phyloP scores from a whole-genome alignment of 2,888 invertebrate species.

The Sesia bembeciformis region DNA sequence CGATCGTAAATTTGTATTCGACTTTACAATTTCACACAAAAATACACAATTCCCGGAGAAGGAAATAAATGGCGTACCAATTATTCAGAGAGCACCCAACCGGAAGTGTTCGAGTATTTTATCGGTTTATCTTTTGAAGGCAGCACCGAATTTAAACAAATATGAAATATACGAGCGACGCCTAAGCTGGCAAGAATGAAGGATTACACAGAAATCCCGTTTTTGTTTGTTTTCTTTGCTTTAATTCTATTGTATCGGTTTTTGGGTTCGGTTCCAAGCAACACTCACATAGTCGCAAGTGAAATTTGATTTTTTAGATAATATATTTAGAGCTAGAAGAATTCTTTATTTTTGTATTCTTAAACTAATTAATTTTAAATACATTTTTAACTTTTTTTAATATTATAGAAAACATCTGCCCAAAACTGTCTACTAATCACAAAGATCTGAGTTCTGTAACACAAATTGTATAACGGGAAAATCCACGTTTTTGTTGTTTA shows the following conservation, averaged over 20 bases:
- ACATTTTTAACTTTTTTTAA: no score
- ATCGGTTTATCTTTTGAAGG: constrained; percentile 46
- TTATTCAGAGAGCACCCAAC: constrained; percentile 55
- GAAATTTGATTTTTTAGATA: no score
- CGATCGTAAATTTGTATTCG: constrained; percentile 54
- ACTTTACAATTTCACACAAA: constrained; percentile 47
- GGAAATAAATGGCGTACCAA: constrained; percentile 66
- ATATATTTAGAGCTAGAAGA: no score
- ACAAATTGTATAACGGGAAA: background rate
- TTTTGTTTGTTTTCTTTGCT: constrained; percentile 70
- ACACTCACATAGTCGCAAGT: background rate
- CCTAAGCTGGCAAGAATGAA: constrained; percentile 56
- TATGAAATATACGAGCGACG: constrained; percentile 46
- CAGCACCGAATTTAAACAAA: constrained; percentile 59
- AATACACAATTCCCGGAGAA: constrained; percentile 39
- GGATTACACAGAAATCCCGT: constrained; percentile 69
- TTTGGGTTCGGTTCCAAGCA: constrained; percentile 1
- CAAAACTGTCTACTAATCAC: no score
- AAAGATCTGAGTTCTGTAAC: no score
- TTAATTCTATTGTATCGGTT: constrained; percentile 49
- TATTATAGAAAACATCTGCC: no score
- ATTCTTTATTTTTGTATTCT: no score
- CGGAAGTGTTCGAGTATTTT: constrained; percentile 66
- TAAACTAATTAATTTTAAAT: no score
- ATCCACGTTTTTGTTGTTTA: constrained; percentile 18